Conservation (phyloP, 2,888 invertebrate species). For the Caradrina kadenii region DNA sequence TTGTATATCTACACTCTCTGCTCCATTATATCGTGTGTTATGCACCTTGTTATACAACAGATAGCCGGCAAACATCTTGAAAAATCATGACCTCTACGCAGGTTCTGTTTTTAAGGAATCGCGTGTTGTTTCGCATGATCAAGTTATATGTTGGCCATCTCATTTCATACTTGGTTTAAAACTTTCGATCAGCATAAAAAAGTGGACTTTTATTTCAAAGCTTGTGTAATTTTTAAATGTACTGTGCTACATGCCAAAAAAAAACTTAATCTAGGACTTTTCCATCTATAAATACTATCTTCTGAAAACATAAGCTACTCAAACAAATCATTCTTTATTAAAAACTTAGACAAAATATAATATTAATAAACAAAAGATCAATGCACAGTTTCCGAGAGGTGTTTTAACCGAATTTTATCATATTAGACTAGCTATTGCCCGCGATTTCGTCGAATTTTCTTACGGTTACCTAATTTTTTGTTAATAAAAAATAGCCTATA, state of each 20-base stretch:
- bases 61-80: not conserved
- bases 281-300: slow-evolving; percentile 21
- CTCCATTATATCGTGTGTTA: slow-evolving; percentile 5
- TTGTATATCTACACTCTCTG: not conserved
- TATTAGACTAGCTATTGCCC: too few relatives aligned
- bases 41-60: slow-evolving; percentile 1
- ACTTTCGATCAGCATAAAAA: slow-evolving; percentile 7
- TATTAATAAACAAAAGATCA: too few relatives aligned
- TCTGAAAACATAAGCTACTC: slow-evolving; percentile 3
- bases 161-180: not conserved
- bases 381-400: too few relatives aligned
- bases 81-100: too few relatives aligned
- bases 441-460: too few relatives aligned
- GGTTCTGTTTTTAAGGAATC: too few relatives aligned
- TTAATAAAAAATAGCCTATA: too few relatives aligned
- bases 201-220: not conserved
- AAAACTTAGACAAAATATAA: slow-evolving; percentile 9
- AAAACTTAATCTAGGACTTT: not conserved
- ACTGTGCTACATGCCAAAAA: slow-evolving; percentile 39
- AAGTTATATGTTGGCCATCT: not conserved
- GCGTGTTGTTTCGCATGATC: not conserved
- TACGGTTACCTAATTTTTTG: too few relatives aligned
- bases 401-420: too few relatives aligned
- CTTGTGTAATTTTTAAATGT: not conserved
- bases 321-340: not conserved